phyloP scores from a whole-genome alignment of 2,888 invertebrate genomes.

The Marasmarcha lunaedactyla region DNA sequence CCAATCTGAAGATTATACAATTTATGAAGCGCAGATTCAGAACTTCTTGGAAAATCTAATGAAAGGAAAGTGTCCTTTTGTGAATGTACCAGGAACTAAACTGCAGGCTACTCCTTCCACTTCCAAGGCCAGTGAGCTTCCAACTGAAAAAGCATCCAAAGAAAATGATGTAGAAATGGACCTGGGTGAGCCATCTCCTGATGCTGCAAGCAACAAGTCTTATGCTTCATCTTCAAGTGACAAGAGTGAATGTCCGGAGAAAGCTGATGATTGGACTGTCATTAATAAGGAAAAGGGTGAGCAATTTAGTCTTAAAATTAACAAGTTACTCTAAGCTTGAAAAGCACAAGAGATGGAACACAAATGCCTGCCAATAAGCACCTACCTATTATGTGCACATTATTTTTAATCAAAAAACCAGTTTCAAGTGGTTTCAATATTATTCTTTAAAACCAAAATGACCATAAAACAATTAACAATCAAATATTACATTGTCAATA shows the following conservation, averaged over 20 bases:
- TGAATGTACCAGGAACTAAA: neutral
- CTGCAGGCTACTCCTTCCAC: neutral
- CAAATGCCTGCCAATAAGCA: too few relatives aligned
- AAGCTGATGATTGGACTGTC: conserved; percentile 46
- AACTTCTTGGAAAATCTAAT: conserved; percentile 19
- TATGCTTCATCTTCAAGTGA: conserved; percentile 20
- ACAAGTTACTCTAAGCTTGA: neutral
- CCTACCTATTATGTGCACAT: too few relatives aligned
- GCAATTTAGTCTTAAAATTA: conserved; percentile 1
- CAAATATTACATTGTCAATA: too few relatives aligned
- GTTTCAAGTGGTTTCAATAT: too few relatives aligned
- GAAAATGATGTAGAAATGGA: conserved; percentile 26
- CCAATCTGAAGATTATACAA: conserved; percentile 6
- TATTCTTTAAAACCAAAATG: too few relatives aligned
- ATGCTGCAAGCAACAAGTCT: conserved; percentile 13
- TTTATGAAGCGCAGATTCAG: conserved; percentile 18
- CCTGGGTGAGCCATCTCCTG: conserved; percentile 18
- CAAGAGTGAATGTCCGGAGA: conserved; percentile 34
- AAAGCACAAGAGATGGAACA: too few relatives aligned
- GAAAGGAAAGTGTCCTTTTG: conserved; percentile 8
- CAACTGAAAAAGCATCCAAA: conserved; percentile 4
- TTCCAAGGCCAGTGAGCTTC: conserved; percentile 5
- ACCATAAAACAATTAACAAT: too few relatives aligned
- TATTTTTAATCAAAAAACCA: too few relatives aligned
- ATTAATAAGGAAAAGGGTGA: conserved; percentile 51